Base-by-base conservation (phyloP, 2,888 invertebrate genomes). In the Calameuta filiformis region DNA sequence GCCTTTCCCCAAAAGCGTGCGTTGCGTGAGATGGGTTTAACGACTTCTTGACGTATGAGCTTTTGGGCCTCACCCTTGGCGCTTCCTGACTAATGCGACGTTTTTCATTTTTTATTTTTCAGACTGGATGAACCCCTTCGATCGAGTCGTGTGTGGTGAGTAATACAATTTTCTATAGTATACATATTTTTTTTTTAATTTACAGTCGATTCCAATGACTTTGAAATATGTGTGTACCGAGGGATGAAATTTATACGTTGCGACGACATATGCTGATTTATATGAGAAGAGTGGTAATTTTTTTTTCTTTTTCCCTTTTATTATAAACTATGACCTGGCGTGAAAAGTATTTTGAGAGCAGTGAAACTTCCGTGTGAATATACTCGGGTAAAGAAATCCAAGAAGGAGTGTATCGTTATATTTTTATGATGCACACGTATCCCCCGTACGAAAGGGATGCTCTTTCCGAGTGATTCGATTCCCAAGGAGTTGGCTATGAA, bases 101-200 rank as follows among this genome's bases (percentile, higher is more conserved):
- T 34, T n/a, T 6, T 75, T 4, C 15, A 34, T 79, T 76, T 84
- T 87, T 93, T 93, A 92, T 93, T 93, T 96, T 95, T 92, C 95
- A 97, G 97, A 97, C 94, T 97, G 97, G 97, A 97, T 97, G 96
- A 97, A 96, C 94, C 97, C 97, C 92, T 97, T 97, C 93, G 97
- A 97, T 94, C 95, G 97, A 93, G 97, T 97, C 93, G 97, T 97
- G 93, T 97, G 97, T 94, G 97, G 97, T 95, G 96, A 97, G 96
- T 97, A 96, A 77, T 15, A 2, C 56, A 56, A 23, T 56, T 56
- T 56, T 56, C 56, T 56, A 2, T 56, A 56, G 56, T 56, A 56
- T 15, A 23, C 9, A 9, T 56, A 9, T 23, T 9, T 56, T 2
- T 56, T 56, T 23, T 15, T 23, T 15, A 0, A 56, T 56, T 56